These are phyloP conservation scores for Polyommatus iphigenia DNA, from an alignment of 2,888 invertebrate species.

Conservation along the genomic window DNA sequence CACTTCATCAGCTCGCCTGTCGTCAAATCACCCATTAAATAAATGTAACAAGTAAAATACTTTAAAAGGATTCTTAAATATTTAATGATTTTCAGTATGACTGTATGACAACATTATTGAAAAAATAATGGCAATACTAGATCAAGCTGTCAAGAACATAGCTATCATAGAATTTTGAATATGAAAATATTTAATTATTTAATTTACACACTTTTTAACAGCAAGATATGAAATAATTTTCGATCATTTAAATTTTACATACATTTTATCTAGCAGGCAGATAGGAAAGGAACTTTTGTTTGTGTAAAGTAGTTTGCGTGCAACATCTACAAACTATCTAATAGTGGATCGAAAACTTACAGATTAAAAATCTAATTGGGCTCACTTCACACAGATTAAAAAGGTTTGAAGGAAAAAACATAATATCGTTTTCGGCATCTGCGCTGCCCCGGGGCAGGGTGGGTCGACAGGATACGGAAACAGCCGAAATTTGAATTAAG, in stretches of 20 bases:
- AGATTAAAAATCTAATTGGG: slow-evolving; percentile 12
- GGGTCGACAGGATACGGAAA: no score
- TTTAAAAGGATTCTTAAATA: neutral
- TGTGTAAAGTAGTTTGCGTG: slow-evolving; percentile 29
- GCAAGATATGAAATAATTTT: neutral
- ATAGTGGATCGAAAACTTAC: neutral
- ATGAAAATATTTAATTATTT: slow-evolving; percentile 8
- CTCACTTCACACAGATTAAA: neutral
- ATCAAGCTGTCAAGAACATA: neutral
- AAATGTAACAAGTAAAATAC: slow-evolving; percentile 36
- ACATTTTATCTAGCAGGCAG: neutral
- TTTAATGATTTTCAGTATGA: neutral
- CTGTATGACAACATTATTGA: neutral
- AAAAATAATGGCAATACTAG: neutral
- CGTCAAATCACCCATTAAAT: slow-evolving; percentile 34
- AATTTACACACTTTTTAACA: neutral
- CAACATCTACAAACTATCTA: slow-evolving; percentile 19
- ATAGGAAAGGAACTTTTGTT: neutral
- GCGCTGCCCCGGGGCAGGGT: no score
- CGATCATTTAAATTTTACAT: neutral
- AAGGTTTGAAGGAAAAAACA: neutral
- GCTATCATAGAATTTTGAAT: neutral
- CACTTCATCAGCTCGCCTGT: slow-evolving; percentile 37
- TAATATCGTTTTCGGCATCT: no score
- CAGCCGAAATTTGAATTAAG: no score